Conservation (phyloP, 2,797 vertebrate species). For the Thripadectes ignobilis region DNA sequence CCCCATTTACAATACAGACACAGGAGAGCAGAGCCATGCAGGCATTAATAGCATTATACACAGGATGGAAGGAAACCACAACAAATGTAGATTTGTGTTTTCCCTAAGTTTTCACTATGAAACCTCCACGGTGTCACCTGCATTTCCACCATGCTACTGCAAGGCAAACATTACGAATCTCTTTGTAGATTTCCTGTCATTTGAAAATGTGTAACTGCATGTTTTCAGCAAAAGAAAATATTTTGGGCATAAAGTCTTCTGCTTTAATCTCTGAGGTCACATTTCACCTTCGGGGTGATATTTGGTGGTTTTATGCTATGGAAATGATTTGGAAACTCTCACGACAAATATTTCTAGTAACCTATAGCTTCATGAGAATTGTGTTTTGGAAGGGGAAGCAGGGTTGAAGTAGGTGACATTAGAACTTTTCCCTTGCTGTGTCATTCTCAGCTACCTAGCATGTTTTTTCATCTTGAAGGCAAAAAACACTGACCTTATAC, state of each 20-base stretch:
- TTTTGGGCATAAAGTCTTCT: background rate
- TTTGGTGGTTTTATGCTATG: background rate
- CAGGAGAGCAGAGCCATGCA: rapidly evolving
- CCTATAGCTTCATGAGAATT: background rate
- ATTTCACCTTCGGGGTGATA: background rate
- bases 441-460: background rate
- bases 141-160: background rate
- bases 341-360: background rate
- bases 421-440: background rate
- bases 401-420: background rate
- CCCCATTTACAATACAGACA: background rate
- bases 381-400: background rate
- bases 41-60: background rate
- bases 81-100: background rate
- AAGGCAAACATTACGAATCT: background rate
- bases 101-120: background rate
- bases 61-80: background rate
- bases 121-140: rapidly evolving
- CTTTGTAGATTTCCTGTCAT: background rate
- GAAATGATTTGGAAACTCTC: background rate
- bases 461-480: background rate
- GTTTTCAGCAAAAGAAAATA: background rate
- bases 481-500: background rate
- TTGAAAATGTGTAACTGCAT: background rate
- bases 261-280: background rate